Conservation (phyloP, 2,113 vertebrate genomes). For the Laterallus jamaicensis region DNA sequence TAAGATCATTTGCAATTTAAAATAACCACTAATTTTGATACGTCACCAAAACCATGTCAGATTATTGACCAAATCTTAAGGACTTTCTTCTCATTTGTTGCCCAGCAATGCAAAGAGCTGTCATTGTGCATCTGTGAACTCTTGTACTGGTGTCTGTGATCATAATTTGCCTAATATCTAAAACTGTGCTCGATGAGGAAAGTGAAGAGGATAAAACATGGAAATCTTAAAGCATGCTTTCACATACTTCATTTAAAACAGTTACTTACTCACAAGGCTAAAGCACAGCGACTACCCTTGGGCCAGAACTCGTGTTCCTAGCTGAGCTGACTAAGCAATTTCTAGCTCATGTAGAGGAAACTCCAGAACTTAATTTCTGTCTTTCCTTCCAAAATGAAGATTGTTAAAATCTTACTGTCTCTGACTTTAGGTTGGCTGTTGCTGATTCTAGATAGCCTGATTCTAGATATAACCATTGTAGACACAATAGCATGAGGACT, state of each 20-base stretch:
- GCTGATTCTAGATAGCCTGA: background rate
- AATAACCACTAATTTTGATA: background rate
- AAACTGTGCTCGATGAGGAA: background rate
- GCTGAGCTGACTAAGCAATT: background rate
- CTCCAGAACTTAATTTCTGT: background rate
- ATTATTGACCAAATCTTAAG: background rate
- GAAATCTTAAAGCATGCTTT: background rate
- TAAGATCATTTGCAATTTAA: background rate
- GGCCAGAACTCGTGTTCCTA: background rate
- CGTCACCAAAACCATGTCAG: fast-evolving
- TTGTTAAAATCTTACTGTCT: background rate
- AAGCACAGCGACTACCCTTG: background rate
- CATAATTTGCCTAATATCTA: background rate
- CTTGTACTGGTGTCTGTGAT: background rate
- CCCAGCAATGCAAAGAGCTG: background rate
- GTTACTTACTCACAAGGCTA: background rate
- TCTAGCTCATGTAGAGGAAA: background rate
- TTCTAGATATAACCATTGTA: background rate
- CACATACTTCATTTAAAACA: fast-evolving
- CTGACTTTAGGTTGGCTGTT: background rate
- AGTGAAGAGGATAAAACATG: background rate
- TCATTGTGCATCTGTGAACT: background rate
- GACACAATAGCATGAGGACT: background rate
- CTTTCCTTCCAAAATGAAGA: background rate
- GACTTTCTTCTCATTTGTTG: background rate